Evolutionary conservation across 1,140 invertebrate species (phyloP).

Genomic region (Ceratina calcarata): DNA sequence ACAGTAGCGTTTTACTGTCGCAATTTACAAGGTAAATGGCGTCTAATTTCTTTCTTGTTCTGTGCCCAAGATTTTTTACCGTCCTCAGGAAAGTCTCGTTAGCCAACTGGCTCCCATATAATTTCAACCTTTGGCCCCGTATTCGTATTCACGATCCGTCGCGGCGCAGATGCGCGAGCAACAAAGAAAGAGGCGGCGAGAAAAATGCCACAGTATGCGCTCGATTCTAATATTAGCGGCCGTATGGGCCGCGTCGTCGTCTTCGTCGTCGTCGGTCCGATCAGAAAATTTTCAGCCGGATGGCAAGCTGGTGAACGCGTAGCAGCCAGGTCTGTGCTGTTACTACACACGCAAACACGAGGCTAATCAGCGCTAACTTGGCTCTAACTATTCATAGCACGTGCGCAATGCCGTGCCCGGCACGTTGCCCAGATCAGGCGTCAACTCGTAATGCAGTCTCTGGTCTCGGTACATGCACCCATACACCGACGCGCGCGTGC

Average conservation of each 20-base stretch:
- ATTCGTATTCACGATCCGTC: constrained; percentile 21
- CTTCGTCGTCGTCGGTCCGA: constrained; percentile 12
- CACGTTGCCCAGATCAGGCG: constrained; percentile 63
- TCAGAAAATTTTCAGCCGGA: constrained; percentile 61
- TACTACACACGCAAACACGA: constrained; percentile 57
- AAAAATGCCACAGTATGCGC: constrained; percentile 48
- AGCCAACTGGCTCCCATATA: constrained; percentile 14
- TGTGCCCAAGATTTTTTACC: not conserved
- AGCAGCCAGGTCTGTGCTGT: not conserved
- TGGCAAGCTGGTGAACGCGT: constrained; percentile 11
- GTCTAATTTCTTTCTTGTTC: no score
- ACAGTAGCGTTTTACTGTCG: not conserved
- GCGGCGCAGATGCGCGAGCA: constrained; percentile 27
- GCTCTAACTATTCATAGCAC: constrained; percentile 72
- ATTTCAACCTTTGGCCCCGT: constrained; percentile 37
- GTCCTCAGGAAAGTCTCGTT: not conserved
- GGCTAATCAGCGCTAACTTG: constrained; percentile 69
- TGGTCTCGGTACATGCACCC: constrained; percentile 7
- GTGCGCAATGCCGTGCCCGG: constrained; percentile 67
- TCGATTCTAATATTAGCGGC: constrained; percentile 63
- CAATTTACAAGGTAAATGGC: no score
- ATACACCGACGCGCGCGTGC: constrained; percentile 15
- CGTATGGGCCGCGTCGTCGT: constrained; percentile 18
- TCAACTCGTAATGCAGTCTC: constrained; percentile 54
- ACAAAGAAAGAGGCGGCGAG: constrained; percentile 41